Evolutionary conservation across 2,888 invertebrate genomes (phyloP), one percentile per base, ranked within the genome.

Genomic region (Neuroscelio doddi): DNA sequence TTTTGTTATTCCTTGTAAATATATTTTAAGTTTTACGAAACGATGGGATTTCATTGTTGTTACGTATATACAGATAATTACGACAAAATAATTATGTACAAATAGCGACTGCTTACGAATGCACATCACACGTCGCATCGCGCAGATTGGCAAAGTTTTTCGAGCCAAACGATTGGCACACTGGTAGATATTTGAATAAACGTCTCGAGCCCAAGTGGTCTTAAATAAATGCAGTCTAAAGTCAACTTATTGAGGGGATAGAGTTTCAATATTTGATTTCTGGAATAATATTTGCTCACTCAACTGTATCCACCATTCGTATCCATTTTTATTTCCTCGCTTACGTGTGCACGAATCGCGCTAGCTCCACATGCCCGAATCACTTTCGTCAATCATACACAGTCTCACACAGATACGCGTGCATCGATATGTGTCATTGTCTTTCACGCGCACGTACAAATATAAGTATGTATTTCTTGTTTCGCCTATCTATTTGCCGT

Each of bases 271-370:
- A 17, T 38, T 38, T 38, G 16, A 16, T 17, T 1, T 16, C 38
- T 15, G 16, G 38, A 17, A 38, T 16, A 38, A 38, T 38, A 38
- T 38, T 38, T 38, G 38, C 38, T 17, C 38, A 5, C 17, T 38
- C 38, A 17, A 12, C 15, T 17, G 38, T 38, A 38, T 17, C 17
- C 38, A 16, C 9, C 17, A 9, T 17, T 38, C n/a, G 17, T 16
- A 17, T 38, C 14, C 36, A 14, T 12, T 14, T 12, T 36, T 36
- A 36, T 15, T 14, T n/a, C 2, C 5, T 5, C 21, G 21, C 21
- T 21, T 21, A 3, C 21, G 21, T 5, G 21, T 5, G 21, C 21
- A 5, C 21, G 21, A 21, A n/a, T 21, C 21, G 2, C 21, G 21
- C 21, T 2, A 21, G 5, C 21, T 5, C 5, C 5, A 2, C 21